Base-by-base conservation (phyloP, 2,113 vertebrate species). In the Siniperca knerii region DNA sequence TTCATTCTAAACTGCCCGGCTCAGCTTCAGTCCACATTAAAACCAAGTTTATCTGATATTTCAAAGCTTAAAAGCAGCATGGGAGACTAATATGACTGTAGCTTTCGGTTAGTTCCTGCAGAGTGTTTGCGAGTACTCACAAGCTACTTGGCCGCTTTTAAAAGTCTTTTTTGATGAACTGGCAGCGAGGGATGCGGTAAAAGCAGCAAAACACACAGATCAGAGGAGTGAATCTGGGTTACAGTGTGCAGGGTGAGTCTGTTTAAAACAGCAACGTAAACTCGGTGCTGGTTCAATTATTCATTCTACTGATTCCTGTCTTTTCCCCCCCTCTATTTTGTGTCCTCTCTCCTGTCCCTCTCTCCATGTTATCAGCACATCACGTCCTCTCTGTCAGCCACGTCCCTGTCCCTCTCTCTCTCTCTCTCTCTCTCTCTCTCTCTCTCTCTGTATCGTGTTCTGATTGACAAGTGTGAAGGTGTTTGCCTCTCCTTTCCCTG, bases 401-500 rank as follows among this genome's bases (percentile, higher is more conserved):
- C 61, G 1, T 50, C 25, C 35, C 33, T 2, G 1, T 50, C n/a
- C 11, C 35, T 12, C 48, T 50, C 60, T 42, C 46, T 35, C 23
- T 37, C 67, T 40, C 10, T 1, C 44, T 37, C 35, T n/a, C 67
- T 29, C 12, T 2, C 37, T 23, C 29, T 29, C 29, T 8, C 50
- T 71, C 62, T 60, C 60, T 66, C 29, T 65, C 69, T 71, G 60
- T 66, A 77, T 58, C 68, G 33, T 64, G 48, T 69, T 78, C 74
- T 90, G 93, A 92, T 89, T 92, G 92, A 94, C 92, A 92, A 77
- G 87, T 86, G 83, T 67, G 86, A 92, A 90, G 87, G 82, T 83
- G 88, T 86, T 92, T 86, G 83, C 87, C 73, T 94, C 76, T 92
- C 92, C 87, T 89, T 89, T 84, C 64, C 86, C 87, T 91, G 92